phyloP scores from a whole-genome alignment of 2,113 vertebrate species.

The Hippoglossus stenolepis region DNA sequence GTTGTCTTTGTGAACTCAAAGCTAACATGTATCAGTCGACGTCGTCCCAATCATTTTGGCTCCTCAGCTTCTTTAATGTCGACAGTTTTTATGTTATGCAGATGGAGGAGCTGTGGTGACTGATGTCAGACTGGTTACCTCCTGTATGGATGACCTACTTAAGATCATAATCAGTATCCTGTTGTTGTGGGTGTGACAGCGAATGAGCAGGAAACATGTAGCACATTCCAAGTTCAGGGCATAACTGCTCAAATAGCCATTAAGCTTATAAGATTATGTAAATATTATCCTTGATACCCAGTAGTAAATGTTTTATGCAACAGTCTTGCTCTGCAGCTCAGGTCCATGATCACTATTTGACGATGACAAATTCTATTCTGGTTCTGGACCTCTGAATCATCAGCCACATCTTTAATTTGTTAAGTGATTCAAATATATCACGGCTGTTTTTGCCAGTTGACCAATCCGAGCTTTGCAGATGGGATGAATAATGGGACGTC shows the following conservation, averaged over 20 bases:
- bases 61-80: conserved; percentile 24
- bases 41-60: conserved; percentile 18
- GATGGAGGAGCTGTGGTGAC: conserved; percentile 59
- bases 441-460: neutral
- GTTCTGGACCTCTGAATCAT: neutral
- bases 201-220: conserved; percentile 10
- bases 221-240: neutral
- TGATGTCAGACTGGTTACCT: conserved; percentile 29
- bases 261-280: neutral
- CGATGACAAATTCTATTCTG: neutral
- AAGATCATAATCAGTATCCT: conserved; percentile 31
- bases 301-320: neutral
- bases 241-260: neutral
- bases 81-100: conserved; percentile 40
- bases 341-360: neutral
- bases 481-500: neutral
- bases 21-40: neutral
- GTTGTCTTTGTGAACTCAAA: too few species aligned
- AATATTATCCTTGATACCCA: too few species aligned
- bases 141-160: conserved; percentile 57
- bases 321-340: neutral
- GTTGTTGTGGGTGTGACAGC: conserved; percentile 26
- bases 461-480: conserved; percentile 7
- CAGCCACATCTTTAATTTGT: neutral
- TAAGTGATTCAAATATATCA: neutral